phyloP scores from a whole-genome alignment of 64 coral and sea anemone genomes.

The Porites australiensis region DNA sequence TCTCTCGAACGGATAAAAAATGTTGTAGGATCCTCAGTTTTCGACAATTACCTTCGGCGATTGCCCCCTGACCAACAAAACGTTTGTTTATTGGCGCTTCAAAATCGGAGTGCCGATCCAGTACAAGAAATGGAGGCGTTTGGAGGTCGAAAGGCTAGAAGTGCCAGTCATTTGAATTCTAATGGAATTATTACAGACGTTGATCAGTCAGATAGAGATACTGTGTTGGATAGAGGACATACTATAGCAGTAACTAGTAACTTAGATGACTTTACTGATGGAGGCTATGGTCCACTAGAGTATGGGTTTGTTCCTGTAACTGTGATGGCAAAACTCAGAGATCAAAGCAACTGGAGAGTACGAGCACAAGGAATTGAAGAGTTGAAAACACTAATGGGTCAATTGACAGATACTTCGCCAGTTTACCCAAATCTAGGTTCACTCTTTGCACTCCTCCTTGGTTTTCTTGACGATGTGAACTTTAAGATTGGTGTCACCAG shows the following conservation, averaged over 20 bases:
- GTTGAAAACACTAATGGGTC: slow-evolving; percentile 82
- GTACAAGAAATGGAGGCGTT: slow-evolving; percentile 68
- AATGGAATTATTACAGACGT: slow-evolving; percentile 80
- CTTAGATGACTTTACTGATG: slow-evolving; percentile 40
- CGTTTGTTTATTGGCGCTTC: slow-evolving; percentile 68
- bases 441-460: slow-evolving; percentile 85
- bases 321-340: slow-evolving; percentile 82
- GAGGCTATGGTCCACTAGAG: slow-evolving; percentile 64
- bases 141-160: slow-evolving; percentile 84
- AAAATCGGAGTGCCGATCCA: slow-evolving; percentile 60
- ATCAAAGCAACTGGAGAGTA: slow-evolving; percentile 94
- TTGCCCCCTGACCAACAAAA: slow-evolving; percentile 80
- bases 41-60: slow-evolving; percentile 87
- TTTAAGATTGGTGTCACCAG: slow-evolving; percentile 97
- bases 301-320: slow-evolving; percentile 85
- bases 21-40: slow-evolving; percentile 85
- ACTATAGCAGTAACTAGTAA: slow-evolving; percentile 80
- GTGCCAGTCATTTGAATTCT: slow-evolving; percentile 80
- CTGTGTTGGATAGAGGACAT: slow-evolving; percentile 82
- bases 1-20: slow-evolving; percentile 97
- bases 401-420: slow-evolving; percentile 67
- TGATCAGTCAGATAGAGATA: slow-evolving; percentile 9
- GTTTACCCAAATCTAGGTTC: slow-evolving; percentile 83
- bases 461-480: slow-evolving; percentile 91
- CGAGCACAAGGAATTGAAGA: slow-evolving; percentile 95